These are phyloP conservation scores for Protomyctophum bolini DNA, from an alignment of 2,113 vertebrate genomes.

Conservation along the genomic window DNA sequence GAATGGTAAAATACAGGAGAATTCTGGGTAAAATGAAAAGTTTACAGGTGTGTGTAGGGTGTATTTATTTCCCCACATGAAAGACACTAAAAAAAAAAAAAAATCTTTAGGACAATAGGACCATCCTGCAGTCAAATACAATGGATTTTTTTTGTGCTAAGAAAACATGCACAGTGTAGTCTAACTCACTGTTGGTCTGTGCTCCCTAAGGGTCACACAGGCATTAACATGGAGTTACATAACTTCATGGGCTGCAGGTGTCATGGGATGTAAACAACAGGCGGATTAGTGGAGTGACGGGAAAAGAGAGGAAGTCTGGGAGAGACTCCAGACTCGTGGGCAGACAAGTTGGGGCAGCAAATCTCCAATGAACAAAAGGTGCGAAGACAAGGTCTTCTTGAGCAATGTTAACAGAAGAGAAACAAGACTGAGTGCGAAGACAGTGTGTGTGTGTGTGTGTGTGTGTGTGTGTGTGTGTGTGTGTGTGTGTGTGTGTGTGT, in stretches of 20 bases:
- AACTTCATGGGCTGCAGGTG: constrained; percentile 37
- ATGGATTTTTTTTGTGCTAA: background rate
- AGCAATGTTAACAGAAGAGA: constrained; percentile 14
- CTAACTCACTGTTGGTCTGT: background rate
- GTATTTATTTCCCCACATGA: constrained; percentile 20
- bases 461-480: background rate
- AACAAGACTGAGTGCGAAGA: background rate
- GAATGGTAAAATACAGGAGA: too few species aligned
- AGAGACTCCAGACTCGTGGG: constrained; percentile 38
- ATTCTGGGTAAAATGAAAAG: too few species aligned
- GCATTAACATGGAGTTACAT: constrained; percentile 18
- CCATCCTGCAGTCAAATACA: constrained; percentile 15
- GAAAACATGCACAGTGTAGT: background rate
- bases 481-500: background rate
- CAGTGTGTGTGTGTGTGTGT: background rate
- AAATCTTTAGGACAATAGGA: constrained; percentile 9
- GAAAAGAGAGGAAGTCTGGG: constrained; percentile 37
- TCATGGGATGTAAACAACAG: constrained; percentile 30
- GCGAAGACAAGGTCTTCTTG: constrained; percentile 5
- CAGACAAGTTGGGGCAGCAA: constrained; percentile 15
- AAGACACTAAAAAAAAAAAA: constrained; percentile 13
- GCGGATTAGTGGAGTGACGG: constrained; percentile 28
- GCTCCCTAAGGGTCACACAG: background rate
- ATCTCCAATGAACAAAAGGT: constrained; percentile 42
- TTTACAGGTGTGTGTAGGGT: too few species aligned